These are phyloP conservation scores for Clunio marinus DNA, from an alignment of 2,888 invertebrate species.

Conservation along the genomic window DNA sequence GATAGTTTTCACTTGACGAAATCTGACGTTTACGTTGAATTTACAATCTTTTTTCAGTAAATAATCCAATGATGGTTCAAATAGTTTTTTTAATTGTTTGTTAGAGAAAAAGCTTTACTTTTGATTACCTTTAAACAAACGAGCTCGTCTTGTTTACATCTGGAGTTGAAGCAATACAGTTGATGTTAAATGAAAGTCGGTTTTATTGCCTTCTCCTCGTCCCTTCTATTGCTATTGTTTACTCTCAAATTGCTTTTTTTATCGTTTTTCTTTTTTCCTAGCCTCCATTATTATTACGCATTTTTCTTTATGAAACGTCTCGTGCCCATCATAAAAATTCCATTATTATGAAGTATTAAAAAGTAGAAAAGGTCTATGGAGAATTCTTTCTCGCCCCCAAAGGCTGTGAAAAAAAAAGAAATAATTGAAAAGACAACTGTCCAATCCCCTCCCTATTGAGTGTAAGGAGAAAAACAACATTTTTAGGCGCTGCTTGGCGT, in stretches of 20 bases:
- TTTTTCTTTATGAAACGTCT: slow-evolving; percentile 6
- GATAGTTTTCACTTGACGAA: too few relatives aligned
- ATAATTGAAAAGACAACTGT: not conserved
- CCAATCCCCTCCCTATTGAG: not conserved
- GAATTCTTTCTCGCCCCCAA: not conserved
- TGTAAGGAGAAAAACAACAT: not conserved
- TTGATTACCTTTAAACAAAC: too few relatives aligned
- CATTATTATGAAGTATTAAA: slow-evolving; percentile 10
- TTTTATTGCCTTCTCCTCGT: not conserved
- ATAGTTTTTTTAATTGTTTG: too few relatives aligned
- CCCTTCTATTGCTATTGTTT: slow-evolving; percentile 13
- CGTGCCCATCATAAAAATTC: not conserved
- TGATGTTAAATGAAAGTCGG: too few relatives aligned
- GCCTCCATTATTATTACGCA: slow-evolving; percentile 1
- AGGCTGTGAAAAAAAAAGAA: not conserved
- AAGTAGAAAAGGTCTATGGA: not conserved
- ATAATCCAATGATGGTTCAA: too few relatives aligned
- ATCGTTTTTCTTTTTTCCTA: not conserved
- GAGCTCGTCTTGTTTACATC: too few relatives aligned
- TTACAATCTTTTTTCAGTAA: too few relatives aligned
- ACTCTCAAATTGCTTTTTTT: slow-evolving; percentile 22
- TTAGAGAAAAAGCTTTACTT: too few relatives aligned
- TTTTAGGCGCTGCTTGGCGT: not conserved
- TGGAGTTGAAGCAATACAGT: too few relatives aligned
- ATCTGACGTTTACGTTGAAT: too few relatives aligned